phyloP scores from a whole-genome alignment of 1,140 invertebrate species.

The Diachasmimorpha longicaudata region DNA sequence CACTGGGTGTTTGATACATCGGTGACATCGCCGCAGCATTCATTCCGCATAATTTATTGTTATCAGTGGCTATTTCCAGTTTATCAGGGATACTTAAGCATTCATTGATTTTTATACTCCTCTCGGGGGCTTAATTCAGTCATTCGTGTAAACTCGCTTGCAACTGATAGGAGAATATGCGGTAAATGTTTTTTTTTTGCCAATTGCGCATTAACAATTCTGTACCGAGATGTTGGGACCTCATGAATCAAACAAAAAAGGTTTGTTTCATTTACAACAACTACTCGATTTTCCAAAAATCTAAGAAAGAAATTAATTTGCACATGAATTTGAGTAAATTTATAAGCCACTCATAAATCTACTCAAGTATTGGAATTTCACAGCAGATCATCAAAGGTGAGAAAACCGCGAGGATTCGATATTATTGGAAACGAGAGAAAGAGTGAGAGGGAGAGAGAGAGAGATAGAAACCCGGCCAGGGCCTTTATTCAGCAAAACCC shows the following conservation, averaged over 20 bases:
- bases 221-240: no score
- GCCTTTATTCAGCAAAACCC: background rate
- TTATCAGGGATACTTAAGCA: constrained; percentile 50
- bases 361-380: background rate
- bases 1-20: constrained; percentile 52
- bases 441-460: background rate
- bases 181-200: no score
- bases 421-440: constrained; percentile 1
- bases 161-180: no score
- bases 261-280: no score
- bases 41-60: constrained; percentile 59
- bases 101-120: background rate
- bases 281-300: no score
- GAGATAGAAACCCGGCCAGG: background rate
- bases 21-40: constrained; percentile 59
- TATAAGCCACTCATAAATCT: background rate
- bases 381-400: background rate
- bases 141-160: no score
- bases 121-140: no score
- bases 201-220: no score
- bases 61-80: constrained; percentile 52
- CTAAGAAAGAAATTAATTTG: no score
- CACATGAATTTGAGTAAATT: background rate
- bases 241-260: no score
- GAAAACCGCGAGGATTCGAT: background rate